Evolutionary conservation across 2,113 vertebrate genomes (phyloP), one percentile per base, ranked within the genome.

Genomic region (Spizaetus ornatus): DNA sequence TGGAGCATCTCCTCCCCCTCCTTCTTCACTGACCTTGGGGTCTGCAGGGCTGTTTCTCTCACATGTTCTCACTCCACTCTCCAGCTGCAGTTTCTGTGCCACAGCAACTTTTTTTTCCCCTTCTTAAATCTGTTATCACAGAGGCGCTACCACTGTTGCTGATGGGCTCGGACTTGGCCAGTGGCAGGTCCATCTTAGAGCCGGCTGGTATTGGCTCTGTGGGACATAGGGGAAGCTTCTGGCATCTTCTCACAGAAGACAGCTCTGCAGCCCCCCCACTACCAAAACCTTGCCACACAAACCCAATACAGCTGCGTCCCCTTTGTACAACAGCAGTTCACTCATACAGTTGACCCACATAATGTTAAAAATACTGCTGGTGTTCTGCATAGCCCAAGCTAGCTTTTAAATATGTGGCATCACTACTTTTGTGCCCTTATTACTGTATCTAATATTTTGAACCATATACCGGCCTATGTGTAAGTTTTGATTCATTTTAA

Each of bases 141-240:
- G n/a, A 40, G 34, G 23, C 5, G 0, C 26, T 52, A 6, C 31
- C 52, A 45, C 32, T 19, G 2, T 20, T 10, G 2, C 19, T 52
- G 32, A 23, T 0, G 3, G 43, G 43, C 56, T 80, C 0, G 0
- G 32, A 53, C 13, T 13, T 16, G 13, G 32, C 29, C 36, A 52
- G 32, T 1, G 0, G n/a, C 1, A 0, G 14, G 6, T 69, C 40
- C 4, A 0, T 47, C 36, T 16, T 9, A 7, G 29, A 47, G 36
- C 38, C 12, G 3, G 11, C 43, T 80, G 56, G 8, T 3, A 2
- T 21, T 40, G 48, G 45, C 36, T n/a, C 20, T 40, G 2, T 4
- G 5, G 1, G 25, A 34, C 42, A 10, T 1, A 22, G 40, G 13
- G 47, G 15, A 50, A n/a, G 13, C 27, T 45, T 55, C 56, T 50